These are phyloP conservation scores for Drosophila melanogaster DNA, from an alignment of 1,140 invertebrate species.

Conservation along the genomic window DNA sequence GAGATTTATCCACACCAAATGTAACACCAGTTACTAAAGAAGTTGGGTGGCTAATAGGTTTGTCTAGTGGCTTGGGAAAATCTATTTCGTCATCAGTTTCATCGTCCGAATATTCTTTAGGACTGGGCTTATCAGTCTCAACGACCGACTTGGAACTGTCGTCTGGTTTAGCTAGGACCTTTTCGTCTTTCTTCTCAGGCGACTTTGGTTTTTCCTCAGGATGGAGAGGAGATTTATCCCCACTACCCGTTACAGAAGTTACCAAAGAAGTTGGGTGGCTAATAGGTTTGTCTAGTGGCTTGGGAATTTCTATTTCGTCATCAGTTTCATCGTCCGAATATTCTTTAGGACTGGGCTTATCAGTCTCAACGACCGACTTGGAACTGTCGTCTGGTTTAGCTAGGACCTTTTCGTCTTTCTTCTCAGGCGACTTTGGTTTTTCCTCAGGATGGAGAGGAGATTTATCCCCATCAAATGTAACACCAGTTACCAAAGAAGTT, in stretches of 20 bases:
- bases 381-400: neutral
- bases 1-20: neutral
- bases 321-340: neutral
- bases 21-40: neutral
- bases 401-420: neutral
- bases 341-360: neutral
- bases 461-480: neutral
- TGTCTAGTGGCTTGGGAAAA: constrained; percentile 7
- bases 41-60: neutral
- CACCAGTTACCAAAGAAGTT: no score
- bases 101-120: constrained; percentile 1
- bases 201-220: neutral
- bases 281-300: neutral
- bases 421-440: neutral
- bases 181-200: neutral
- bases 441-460: neutral
- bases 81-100: neutral
- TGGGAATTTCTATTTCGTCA: neutral
- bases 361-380: neutral
- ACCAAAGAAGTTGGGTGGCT: neutral
- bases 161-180: neutral
- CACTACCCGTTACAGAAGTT: no score
- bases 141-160: neutral
- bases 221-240: no score
- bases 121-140: neutral